Evolutionary conservation across 2,113 vertebrate genomes (phyloP).

Genomic region (Pyxicephalus adspersus): DNA sequence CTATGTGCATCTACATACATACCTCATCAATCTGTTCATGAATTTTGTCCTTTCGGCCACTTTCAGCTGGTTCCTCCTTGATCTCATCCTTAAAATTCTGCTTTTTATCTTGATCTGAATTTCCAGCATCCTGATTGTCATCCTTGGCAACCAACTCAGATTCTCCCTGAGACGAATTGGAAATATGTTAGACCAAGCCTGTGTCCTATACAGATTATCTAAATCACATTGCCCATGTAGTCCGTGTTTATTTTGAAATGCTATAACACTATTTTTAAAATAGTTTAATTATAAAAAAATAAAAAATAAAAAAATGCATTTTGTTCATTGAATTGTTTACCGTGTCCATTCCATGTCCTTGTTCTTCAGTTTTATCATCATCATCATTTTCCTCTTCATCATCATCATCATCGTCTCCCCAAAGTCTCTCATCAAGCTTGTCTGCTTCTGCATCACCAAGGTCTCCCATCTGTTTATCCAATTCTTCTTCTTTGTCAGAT

Average conservation of each 20-base stretch:
- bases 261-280: too few species aligned
- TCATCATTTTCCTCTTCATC: constrained; percentile 70
- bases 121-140: constrained; percentile 79
- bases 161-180: constrained; percentile 73
- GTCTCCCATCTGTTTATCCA: constrained; percentile 97
- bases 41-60: constrained; percentile 79
- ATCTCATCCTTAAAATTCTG: constrained; percentile 76
- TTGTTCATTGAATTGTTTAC: too few species aligned
- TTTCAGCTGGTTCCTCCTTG: constrained; percentile 63
- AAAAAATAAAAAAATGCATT: too few species aligned
- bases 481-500: constrained; percentile 81
- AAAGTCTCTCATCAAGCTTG: constrained; percentile 93
- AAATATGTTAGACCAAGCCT: too few species aligned
- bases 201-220: too few species aligned
- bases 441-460: constrained; percentile 88
- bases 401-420: constrained; percentile 85
- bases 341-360: constrained; percentile 93
- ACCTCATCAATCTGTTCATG: constrained; percentile 95
- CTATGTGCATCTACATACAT: constrained; percentile 36
- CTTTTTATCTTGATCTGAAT: constrained; percentile 77
- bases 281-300: too few species aligned
- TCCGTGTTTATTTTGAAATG: too few species aligned
- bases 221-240: too few species aligned
- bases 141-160: constrained; percentile 93
- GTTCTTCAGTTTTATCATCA: constrained; percentile 84